Evolutionary conservation across 2,888 invertebrate genomes (phyloP), one percentile per base, ranked within the genome.

Genomic region (Parnassius apollo): DNA sequence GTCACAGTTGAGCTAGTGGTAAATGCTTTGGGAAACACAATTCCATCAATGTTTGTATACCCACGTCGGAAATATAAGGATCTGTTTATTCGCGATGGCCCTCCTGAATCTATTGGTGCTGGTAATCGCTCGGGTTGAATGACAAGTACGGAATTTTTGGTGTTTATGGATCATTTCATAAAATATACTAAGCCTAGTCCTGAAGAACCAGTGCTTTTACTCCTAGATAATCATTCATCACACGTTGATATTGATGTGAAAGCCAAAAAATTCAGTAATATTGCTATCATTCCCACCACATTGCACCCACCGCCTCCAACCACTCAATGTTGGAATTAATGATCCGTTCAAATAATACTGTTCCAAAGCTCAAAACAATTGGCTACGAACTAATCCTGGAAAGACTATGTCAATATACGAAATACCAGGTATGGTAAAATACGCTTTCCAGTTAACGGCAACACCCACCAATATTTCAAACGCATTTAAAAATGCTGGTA

Each of bases 71-170:
- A 18, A 18, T 18, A 18, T 18, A 18, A 18, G 18, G 18, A 18
- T 18, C 18, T 18, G 18, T 18, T 18, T 18, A 48, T 66, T 55
- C 44, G 59, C 12, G 67, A 68, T 67, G 72, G 75, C 9, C 75
- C 74, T 22, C 63, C 69, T 54, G 75, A 67, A 10, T 70, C 66
- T 52, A 75, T 73, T 59, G 77, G 75, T 18, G 69, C 69, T 53
- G 76, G 72, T 11, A 76, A 77, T 65, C 13, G 51, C 9, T 71
- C 69, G 11, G 75, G 75, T 22, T 77, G 75, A 76, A 76, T 77
- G 73, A 66, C 64, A 2, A 42, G 12, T 10, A 53, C 42, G 4
- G 11, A 53, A 35, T 53, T 53, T 11, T 35, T 35, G 3, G 35
- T 13, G 12, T 53, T 7, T 35, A 53, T 53, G 53, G 42, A 53